Conservation (phyloP, 2,797 vertebrate genomes). For the Tokudaia tokunoshimensis region DNA sequence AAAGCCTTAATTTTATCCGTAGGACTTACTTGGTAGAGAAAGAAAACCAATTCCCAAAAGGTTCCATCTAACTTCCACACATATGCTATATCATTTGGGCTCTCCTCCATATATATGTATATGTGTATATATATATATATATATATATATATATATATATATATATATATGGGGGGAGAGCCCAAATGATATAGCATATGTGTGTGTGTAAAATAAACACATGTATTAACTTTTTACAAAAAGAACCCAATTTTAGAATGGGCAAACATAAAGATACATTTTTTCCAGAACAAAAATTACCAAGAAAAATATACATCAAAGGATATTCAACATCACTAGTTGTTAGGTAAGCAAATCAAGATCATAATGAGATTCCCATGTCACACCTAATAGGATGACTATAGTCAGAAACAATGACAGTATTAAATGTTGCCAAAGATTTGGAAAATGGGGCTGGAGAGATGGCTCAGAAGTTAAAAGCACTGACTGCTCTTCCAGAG, state of each 20-base stretch:
- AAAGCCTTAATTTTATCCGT: not conserved
- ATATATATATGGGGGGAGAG: not conserved
- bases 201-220: not conserved
- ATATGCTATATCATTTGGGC: not conserved
- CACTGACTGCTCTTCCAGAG: too few relatives aligned
- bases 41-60: not conserved
- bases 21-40: too few relatives aligned
- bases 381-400: not conserved
- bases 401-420: not conserved
- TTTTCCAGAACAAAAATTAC: not conserved
- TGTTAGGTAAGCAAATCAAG: slow-evolving; percentile 39
- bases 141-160: too few relatives aligned
- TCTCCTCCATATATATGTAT: too few relatives aligned
- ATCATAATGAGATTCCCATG: not conserved
- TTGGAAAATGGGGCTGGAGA: not conserved
- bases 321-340: not conserved
- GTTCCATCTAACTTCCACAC: not conserved
- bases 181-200: too few relatives aligned
- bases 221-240: not conserved
- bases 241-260: slow-evolving; percentile 2
- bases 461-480: too few relatives aligned
- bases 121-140: too few relatives aligned
- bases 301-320: slow-evolving; percentile 9
- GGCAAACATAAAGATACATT: not conserved
- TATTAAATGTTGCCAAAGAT: not conserved